Evolutionary conservation across 2,113 vertebrate genomes (phyloP).

Genomic region (Struthidea cinerea): DNA sequence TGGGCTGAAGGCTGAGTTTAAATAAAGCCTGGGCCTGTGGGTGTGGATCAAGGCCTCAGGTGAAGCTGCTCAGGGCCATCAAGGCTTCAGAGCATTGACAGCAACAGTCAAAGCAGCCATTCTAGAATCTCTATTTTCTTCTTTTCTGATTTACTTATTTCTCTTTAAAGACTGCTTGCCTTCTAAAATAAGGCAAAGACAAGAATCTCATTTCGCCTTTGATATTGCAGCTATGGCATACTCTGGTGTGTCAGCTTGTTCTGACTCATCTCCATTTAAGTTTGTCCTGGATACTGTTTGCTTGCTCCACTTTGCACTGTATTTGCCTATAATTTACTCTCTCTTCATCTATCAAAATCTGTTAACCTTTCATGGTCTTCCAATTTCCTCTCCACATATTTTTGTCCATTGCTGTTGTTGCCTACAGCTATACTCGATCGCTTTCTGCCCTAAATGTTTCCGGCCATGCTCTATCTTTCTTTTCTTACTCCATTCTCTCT

Average conservation of each 20-base stretch:
- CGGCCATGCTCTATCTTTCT: not conserved
- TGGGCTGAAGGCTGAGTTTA: not conserved
- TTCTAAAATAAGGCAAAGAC: slow-evolving; percentile 26
- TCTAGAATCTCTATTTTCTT: not conserved
- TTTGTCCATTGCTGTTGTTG: not conserved
- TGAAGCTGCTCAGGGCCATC: not conserved
- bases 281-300: slow-evolving; percentile 49
- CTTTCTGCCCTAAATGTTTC: not conserved
- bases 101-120: not conserved
- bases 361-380: not conserved
- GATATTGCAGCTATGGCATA: slow-evolving; percentile 7
- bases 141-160: not conserved
- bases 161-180: not conserved
- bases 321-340: not conserved
- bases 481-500: not conserved
- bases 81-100: not conserved
- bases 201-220: slow-evolving; percentile 15
- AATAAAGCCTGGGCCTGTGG: rapidly evolving
- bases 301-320: slow-evolving; percentile 10
- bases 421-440: not conserved
- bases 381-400: not conserved
- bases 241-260: slow-evolving; percentile 8
- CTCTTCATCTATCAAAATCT: not conserved
- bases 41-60: not conserved
- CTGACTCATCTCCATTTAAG: slow-evolving; percentile 42